Conservation (phyloP, 2,888 invertebrate genomes). For the Idaea biselata region DNA sequence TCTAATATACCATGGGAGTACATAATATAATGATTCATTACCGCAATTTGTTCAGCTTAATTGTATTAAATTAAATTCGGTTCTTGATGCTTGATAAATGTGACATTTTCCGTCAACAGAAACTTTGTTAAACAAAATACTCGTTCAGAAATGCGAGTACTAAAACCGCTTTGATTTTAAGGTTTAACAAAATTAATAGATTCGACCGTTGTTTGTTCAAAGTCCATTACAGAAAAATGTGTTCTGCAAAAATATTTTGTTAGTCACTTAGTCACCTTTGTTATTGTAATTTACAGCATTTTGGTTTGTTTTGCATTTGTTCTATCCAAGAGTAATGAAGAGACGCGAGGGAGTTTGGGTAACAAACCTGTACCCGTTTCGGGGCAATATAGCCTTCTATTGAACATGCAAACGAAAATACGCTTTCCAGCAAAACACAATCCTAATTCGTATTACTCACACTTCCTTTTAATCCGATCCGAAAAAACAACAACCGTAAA, state of each 20-base stretch:
- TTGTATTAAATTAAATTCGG: background rate
- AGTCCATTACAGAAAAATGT: constrained; percentile 20
- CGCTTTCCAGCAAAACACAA: background rate
- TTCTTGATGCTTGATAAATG: background rate
- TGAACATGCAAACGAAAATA: background rate
- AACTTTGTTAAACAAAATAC: background rate
- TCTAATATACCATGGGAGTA: no score
- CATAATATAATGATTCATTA: no score
- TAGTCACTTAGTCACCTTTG: no score
- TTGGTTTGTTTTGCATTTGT: no score
- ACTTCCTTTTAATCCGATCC: background rate
- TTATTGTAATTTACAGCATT: no score
- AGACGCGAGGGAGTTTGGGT: no score
- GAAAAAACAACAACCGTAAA: background rate
- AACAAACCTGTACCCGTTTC: no score
- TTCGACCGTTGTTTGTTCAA: constrained; percentile 18
- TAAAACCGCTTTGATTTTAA: background rate
- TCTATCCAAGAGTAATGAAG: no score
- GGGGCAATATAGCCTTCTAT: no score
- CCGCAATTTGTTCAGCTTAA: constrained; percentile 4
- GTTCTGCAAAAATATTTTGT: background rate
- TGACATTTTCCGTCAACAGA: background rate
- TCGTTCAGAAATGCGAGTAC: background rate
- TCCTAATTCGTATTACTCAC: background rate
- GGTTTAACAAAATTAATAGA: constrained; percentile 26